Evolutionary conservation across 2,888 invertebrate genomes (phyloP), one percentile per base, ranked within the genome.

Genomic region (Clusia tigrina): DNA sequence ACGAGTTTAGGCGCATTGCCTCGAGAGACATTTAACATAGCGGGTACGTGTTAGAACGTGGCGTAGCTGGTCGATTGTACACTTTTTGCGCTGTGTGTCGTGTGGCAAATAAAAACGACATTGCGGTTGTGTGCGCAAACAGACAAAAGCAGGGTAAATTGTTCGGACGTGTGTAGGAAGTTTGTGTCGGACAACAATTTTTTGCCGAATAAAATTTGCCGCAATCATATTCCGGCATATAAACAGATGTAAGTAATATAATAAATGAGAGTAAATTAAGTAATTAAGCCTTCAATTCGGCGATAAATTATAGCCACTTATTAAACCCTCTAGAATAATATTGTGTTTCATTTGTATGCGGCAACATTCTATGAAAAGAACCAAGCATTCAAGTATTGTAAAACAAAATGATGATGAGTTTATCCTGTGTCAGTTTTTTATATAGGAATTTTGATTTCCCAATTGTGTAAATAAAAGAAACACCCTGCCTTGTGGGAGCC

Each of bases 21-120:
- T 73, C 71, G 69, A 71, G 79, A 77, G 77, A 76, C 74, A 73
- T 78, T 76, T 73, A 76, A 74, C 72, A 78, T 78, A 76, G 76
- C 77, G 75, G 71, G 71, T 73, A 72, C 67, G 74, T 65, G 63
- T 63, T 63, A 46, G 54, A 74, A 74, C 74, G 74, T 72, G 73
- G 3, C 23, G 2, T 15, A 38, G 26, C 48, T 23, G 18, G 53
- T 12, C 32, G 24, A 23, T 32, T 17, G 53, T 18, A n/a, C 48
- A 38, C 17, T 60, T 37, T 52, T 18, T 52, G 10, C 20, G 10
- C 1, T n/a, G 52, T 51, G 48, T 26, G 2, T 58, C 6, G 25
- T 59, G 59, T 24, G 5, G 55, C 12, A 32, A 42, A 54, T 64
- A 69, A 65, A 67, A 54, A 68, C 65, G 65, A 74, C 73, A 74